Base-by-base conservation (phyloP, 2,888 invertebrate genomes). In the Zele albiditarsus region DNA sequence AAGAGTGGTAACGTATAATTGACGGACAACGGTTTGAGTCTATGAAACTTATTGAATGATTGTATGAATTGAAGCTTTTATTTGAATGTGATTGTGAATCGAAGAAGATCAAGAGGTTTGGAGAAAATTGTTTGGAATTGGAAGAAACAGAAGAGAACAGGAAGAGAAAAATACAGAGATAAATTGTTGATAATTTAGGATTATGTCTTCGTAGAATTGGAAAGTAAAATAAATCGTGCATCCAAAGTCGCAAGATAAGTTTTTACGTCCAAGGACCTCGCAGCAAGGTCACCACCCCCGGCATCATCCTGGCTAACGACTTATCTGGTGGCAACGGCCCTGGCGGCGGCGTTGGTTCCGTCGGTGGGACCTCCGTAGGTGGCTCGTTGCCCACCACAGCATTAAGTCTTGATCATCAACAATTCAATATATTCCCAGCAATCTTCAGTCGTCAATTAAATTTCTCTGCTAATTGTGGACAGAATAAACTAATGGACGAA, bases 341-440 rank as follows among this genome's bases (percentile, higher is more conserved):
- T 79, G 88, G 88, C 82, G 86, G 87, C 81, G 87, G 88, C 80
- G 94, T 94, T 93, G 95, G 95, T 94, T 93, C 95, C 94, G 94
- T 95, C 94, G 91, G 93, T 92, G 91, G 93, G 93, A 89, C 93
- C 93, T 92, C 94, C 88, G 88, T 90, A 88, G 88, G 88, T 79
- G 87, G 86, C 66, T 88, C 86, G 65, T 81, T 86, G 75, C 87
- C 90, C 85, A 92, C 91, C 84, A 90, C 91, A 86, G 91, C 91
- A 85, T 91, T 92, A 84, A 92, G 91, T 82, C 84, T 89, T 73
- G 92, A 92, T 83, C 94, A 93, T 80, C 95, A 95, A 89, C 96
- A 96, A 91, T 96, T 96, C 91, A 96, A 96, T 91, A 96, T 96
- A 86, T 96, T 96, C 90, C 96, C 96, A 84, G 96, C 96, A 78